Evolutionary conservation across 2,113 vertebrate genomes (phyloP), one percentile per base, ranked within the genome.

Genomic region (Antigone vipio): DNA sequence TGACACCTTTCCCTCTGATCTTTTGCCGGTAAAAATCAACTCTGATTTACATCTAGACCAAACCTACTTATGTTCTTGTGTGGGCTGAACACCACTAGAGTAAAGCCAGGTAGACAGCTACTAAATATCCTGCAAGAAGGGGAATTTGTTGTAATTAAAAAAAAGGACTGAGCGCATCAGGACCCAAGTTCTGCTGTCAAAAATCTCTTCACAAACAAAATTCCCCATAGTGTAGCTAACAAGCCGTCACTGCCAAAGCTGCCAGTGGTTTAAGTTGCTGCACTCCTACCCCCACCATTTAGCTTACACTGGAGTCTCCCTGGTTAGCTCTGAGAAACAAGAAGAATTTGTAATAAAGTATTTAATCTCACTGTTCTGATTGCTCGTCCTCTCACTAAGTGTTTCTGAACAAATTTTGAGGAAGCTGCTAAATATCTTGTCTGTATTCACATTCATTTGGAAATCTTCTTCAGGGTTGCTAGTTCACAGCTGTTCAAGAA

Each of bases 191-290:
- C 27, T 27, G 3, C 44, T 35, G 14, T 12, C 15, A 44, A 60
- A 74, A 76, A 11, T 9, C 17, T 56, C 13, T 64, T 40, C 12
- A 19, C 20, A 59, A 85, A 56, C 14, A 60, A 5, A 11, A 21
- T 19, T 53, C n/a, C 20, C 34, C 4, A 12, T 0, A 34, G 11
- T 0, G 2, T 30, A 26, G 24, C 18, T 47, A 49, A 50, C 5
- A 60, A 64, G 19, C 11, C 32, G 67, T 13, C 24, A 4, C 21
- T 40, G 30, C 6, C 26, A n/a, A 68, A 63, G 63, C 19, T 66
- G 32, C 3, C 12, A 13, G 3, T 8, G 10, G 12, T 32, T 88
- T 32, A 64, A 52, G 24, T 8, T 26, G n/a, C 62, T 66, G 29
- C 29, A 42, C 15, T 68, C 40, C 19, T 32, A 63, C 4, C 0